Base-by-base conservation (phyloP, 2,113 vertebrate species). In the Grallaria varia region DNA sequence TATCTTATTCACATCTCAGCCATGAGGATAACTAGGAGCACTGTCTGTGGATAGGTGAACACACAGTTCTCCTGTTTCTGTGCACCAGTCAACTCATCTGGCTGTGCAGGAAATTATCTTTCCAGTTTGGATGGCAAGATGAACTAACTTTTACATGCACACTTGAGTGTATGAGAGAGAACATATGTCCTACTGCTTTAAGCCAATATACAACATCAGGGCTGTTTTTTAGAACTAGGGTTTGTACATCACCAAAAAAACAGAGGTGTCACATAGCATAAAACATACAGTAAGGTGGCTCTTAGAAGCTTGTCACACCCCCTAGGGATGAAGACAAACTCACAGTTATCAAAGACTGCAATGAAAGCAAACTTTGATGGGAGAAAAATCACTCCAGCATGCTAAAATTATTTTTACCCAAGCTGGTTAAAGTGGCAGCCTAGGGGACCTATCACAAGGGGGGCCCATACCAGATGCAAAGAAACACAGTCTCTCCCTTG, bases 261-360 rank as follows among this genome's bases (percentile, higher is more conserved):
- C 24, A 59, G 27, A 86, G 33, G 78, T 66, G 94, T 96, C 82
- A 74, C 24, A 63, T 62, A 80, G 39, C 72, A 85, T 66, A 83
- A 89, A 91, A 74, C 23, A 89, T 64, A 71, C 55, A 55, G 72
- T 89, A 50, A 96, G 62, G 78, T 92, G 94, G 75, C 74, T 94
- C 45, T 95, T 60, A 94, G 84, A 94, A 93, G 19, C 45, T 69
- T 63, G 58, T 73, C 64, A 80, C 45, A 60, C 30, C 44, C 71
- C 21, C 37, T 86, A 67, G 62, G 45, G 90, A 77, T 39, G 47
- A 95, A 94, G 77, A 92, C 78, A 96, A 93, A 87, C 40, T 78
- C 93, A 77, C 31, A 93, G 69, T n/a, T 86, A 96, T 89, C 90
- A 96, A 96, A 96, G 91, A 30, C 53, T 88, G 39, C 44, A 93